phyloP scores from a whole-genome alignment of 2,888 invertebrate genomes.

The Drosophila affinis region DNA sequence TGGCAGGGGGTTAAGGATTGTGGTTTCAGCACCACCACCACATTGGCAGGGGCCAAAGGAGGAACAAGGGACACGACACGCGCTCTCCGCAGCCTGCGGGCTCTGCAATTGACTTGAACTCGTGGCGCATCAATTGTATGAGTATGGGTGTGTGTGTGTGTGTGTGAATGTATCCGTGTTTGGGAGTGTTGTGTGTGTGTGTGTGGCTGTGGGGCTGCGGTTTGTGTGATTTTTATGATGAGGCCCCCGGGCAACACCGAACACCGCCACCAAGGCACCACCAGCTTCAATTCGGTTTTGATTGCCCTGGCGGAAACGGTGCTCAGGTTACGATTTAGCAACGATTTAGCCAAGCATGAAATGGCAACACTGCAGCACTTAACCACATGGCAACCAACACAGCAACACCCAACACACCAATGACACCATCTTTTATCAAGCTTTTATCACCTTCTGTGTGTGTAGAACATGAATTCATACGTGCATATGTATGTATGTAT shows the following conservation, averaged over 20 bases:
- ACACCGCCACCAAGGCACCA: slow-evolving; percentile 1
- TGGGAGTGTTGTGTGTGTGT: slow-evolving; percentile 4
- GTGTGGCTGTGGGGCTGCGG: slow-evolving; percentile 52
- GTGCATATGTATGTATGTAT: too few relatives aligned
- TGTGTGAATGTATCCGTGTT: slow-evolving; percentile 39
- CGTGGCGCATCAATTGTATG: slow-evolving; percentile 68
- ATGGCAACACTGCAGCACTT: slow-evolving; percentile 57
- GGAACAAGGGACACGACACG: slow-evolving; percentile 36
- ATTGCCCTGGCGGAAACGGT: slow-evolving; percentile 69
- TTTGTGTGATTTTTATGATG: slow-evolving; percentile 71
- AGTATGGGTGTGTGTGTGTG: slow-evolving; percentile 15
- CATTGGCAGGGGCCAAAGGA: slow-evolving; percentile 28
- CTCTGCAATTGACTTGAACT: slow-evolving; percentile 73
- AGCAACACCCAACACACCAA: slow-evolving; percentile 16
- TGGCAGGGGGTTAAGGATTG: slow-evolving; percentile 45
- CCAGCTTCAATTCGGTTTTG: slow-evolving; percentile 52
- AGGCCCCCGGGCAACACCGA: slow-evolving; percentile 52
- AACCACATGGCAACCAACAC: slow-evolving; percentile 49
- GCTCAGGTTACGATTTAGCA: slow-evolving; percentile 69
- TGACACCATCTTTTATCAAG: slow-evolving; percentile 21
- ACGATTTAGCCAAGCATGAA: slow-evolving; percentile 65
- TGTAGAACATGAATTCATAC: not conserved
- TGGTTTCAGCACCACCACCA: slow-evolving; percentile 49
- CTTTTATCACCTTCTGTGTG: slow-evolving; percentile 29
- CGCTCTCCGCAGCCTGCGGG: slow-evolving; percentile 43